A percentile compares a stretch with the other conserved stretches of the same genome.
phyloP scores from a whole-genome alignment of 1,140 invertebrate genomes.

The Achroia grisella region DNA sequence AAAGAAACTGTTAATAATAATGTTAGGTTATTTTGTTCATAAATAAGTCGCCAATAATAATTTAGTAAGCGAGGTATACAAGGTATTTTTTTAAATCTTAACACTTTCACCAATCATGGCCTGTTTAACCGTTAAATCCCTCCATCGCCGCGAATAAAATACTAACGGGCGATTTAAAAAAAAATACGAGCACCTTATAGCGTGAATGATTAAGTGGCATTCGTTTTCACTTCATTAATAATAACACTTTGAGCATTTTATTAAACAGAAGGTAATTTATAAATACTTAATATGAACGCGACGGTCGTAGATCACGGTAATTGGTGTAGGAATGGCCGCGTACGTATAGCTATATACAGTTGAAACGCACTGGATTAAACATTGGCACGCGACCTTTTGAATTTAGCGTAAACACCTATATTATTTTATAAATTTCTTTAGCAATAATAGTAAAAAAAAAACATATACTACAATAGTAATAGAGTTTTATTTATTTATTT shows the following conservation, averaged over 20 bases:
- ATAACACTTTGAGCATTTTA: constrained; percentile 47
- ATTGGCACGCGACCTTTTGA: constrained; percentile 33
- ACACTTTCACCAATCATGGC: constrained; percentile 8
- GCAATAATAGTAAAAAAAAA: too few species aligned
- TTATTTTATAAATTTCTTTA: too few species aligned
- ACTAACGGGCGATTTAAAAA: constrained; percentile 1
- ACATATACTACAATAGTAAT: too few species aligned
- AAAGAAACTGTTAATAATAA: too few species aligned
- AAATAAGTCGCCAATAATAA: too few species aligned
- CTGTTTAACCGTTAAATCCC: background rate
- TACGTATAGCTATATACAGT: constrained; percentile 30
- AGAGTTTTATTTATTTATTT: too few species aligned
- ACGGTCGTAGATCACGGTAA: constrained; percentile 52
- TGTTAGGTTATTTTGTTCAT: too few species aligned
- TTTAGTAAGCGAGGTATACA: too few species aligned
- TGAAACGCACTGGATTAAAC: constrained; percentile 27
- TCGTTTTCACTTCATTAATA: constrained; percentile 59
- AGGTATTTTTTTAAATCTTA: constrained; percentile 2
- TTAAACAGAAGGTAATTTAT: constrained; percentile 49
- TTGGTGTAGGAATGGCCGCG: constrained; percentile 43
- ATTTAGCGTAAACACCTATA: too few species aligned
- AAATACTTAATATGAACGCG: constrained; percentile 45
- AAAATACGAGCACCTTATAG: constrained; percentile 5
- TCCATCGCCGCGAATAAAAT: constrained; percentile 7
- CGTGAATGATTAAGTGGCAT: constrained; percentile 29